These are phyloP conservation scores for Coregonus ussuriensis DNA, from an alignment of 2,797 vertebrate species.

Conservation along the genomic window DNA sequence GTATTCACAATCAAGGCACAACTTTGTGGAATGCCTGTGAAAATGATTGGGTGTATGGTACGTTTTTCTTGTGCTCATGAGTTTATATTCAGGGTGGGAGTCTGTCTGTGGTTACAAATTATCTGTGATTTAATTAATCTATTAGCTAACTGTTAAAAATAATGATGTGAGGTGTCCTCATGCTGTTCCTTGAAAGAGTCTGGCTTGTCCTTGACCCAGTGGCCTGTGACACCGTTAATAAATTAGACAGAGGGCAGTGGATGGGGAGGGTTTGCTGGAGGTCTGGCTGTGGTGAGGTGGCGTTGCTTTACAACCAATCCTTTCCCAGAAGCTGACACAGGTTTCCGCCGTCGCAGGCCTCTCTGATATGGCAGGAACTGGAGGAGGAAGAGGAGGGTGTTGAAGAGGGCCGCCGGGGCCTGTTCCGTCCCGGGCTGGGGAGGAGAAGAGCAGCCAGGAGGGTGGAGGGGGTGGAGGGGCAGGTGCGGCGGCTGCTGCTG, in stretches of 20 bases:
- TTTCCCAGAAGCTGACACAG: conserved; percentile 88
- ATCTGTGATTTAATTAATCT: too few species aligned
- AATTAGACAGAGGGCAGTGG: neutral
- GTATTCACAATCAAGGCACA: too few species aligned
- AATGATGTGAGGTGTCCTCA: neutral
- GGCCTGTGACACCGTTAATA: neutral
- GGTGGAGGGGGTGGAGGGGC: conserved; percentile 79
- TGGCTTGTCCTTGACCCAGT: conserved; percentile 13
- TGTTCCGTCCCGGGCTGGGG: conserved; percentile 62
- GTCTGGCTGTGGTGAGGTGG: conserved; percentile 35
- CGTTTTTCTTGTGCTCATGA: too few species aligned
- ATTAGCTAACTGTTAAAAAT: neutral
- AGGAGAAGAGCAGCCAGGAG: conserved; percentile 44
- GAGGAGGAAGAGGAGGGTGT: conserved; percentile 91
- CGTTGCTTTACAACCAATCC: conserved; percentile 57
- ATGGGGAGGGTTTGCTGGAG: neutral
- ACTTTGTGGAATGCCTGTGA: too few species aligned
- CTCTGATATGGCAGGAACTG: conserved; percentile 99
- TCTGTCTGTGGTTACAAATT: too few species aligned
- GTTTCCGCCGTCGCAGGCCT: conserved; percentile 99
- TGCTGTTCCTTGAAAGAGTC: neutral
- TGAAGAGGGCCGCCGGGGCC: conserved; percentile 55
- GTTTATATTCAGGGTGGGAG: too few species aligned
- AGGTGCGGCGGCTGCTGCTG: conserved; percentile 48
- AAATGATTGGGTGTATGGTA: too few species aligned